Evolutionary conservation across 1,140 invertebrate species (phyloP).

Genomic region (Chironomus striatipennis): DNA sequence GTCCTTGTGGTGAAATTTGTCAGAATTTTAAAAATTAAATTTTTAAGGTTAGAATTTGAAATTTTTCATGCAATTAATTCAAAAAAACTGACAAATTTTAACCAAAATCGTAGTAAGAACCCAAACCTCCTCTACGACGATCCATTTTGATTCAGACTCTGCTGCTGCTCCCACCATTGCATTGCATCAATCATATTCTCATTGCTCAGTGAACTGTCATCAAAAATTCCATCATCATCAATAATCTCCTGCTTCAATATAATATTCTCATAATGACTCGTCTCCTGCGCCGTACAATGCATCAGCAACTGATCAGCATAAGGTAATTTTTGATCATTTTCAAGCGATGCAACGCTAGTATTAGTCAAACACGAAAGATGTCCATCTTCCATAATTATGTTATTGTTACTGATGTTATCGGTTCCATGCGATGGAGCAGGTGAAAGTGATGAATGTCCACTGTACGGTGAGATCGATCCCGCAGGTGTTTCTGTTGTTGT

Average conservation of each 20-base stretch:
- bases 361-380: slow-evolving; percentile 27
- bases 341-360: slow-evolving; percentile 25
- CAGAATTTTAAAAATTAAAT: too few relatives aligned
- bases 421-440: slow-evolving; percentile 23
- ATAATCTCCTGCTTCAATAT: slow-evolving; percentile 31
- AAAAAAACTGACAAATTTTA: background rate
- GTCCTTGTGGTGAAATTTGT: too few relatives aligned
- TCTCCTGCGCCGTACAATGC: slow-evolving; percentile 27
- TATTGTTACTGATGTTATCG: slow-evolving; percentile 27
- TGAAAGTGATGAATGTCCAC: slow-evolving; percentile 34
- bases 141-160: background rate
- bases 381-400: slow-evolving; percentile 14
- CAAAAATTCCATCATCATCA: slow-evolving; percentile 33
- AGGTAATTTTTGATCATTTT: slow-evolving; percentile 31
- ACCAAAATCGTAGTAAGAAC: too few relatives aligned
- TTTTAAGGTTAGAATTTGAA: too few relatives aligned
- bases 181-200: slow-evolving; percentile 42
- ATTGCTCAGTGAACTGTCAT: slow-evolving; percentile 37
- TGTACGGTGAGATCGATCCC: slow-evolving; percentile 36
- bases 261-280: slow-evolving; percentile 27
- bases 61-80: background rate
- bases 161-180: slow-evolving; percentile 44
- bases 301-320: slow-evolving; percentile 29
- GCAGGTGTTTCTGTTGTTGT: slow-evolving; percentile 31
- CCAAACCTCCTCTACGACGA: background rate